A percentile compares a stretch with the other conserved stretches of the same genome.
Conservation (phyloP, 2,797 vertebrate species). For the Dipus sagitta region DNA sequence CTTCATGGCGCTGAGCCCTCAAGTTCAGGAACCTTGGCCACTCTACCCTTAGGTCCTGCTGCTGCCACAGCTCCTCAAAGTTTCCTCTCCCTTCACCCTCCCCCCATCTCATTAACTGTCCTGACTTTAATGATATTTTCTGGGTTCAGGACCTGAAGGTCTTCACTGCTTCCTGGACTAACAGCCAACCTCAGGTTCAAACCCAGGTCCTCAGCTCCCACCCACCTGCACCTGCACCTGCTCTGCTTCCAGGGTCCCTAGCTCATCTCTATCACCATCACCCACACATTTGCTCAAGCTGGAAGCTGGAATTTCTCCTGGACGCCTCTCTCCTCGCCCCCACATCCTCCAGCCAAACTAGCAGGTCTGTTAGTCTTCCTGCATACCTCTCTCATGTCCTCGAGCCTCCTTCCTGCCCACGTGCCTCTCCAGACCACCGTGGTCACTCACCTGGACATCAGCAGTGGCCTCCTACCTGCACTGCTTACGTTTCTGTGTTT, state of each 20-base stretch:
- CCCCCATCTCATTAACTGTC: not conserved
- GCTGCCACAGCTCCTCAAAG: not conserved
- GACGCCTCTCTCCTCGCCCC: conserved; percentile 70
- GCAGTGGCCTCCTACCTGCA: not conserved
- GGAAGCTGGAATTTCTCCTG: conserved; percentile 80
- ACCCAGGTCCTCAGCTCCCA: conserved; percentile 32
- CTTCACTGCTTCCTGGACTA: conserved; percentile 6
- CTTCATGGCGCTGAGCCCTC: conserved; percentile 28
- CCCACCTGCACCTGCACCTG: conserved; percentile 45
- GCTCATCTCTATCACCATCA: conserved; percentile 69
- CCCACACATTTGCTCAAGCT: conserved; percentile 77
- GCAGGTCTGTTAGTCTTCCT: not conserved
- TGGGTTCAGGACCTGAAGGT: not conserved
- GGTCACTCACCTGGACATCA: not conserved
- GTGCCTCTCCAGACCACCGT: not conserved
- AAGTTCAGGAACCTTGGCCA: conserved; percentile 19
- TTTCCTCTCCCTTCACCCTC: not conserved
- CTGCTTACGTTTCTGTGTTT: not conserved
- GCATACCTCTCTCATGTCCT: not conserved
- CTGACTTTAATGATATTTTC: conserved; percentile 24
- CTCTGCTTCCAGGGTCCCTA: conserved; percentile 59
- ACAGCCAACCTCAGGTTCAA: conserved; percentile 4
- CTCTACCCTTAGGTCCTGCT: not conserved
- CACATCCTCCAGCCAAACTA: conserved; percentile 67
- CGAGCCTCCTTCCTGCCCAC: not conserved